Percentiles rank a stretch among this genome's conserved stretches.
These are phyloP conservation scores for Ennomos erosarius DNA, from an alignment of 2,888 invertebrate species.

Conservation along the genomic window DNA sequence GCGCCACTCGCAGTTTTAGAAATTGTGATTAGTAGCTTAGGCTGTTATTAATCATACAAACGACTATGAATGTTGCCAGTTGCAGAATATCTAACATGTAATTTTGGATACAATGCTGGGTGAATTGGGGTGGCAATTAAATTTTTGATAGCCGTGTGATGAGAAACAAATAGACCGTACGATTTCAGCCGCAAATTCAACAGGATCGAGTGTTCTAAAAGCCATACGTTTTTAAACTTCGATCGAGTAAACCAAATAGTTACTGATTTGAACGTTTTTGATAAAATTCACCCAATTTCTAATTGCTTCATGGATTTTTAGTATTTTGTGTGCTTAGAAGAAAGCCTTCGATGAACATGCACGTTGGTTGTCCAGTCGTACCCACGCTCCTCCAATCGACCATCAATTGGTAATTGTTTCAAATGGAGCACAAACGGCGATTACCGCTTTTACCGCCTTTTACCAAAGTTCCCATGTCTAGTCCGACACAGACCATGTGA, in stretches of 20 bases:
- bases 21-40: conserved; percentile 61
- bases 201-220: no score
- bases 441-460: conserved; percentile 25
- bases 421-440: conserved; percentile 24
- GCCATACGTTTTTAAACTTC: no score
- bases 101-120: conserved; percentile 41
- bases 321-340: no score
- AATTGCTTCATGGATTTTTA: no score
- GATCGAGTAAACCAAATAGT: no score
- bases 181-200: no score
- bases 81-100: conserved; percentile 42
- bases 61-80: conserved; percentile 48
- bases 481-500: conserved; percentile 13
- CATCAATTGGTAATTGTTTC: conserved; percentile 27
- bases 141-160: conserved; percentile 21
- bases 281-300: no score
- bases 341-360: no score
- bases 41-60: conserved; percentile 53
- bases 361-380: neutral
- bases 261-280: no score
- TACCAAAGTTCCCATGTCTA: conserved; percentile 20
- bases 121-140: conserved; percentile 31
- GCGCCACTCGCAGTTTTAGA: conserved; percentile 42
- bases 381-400: conserved; percentile 19
- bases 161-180: neutral